Percentiles rank a stretch among this genome's conserved stretches.
Evolutionary conservation across 2,113 vertebrate genomes (phyloP).

Genomic region (Eulacestoma nigropectus): DNA sequence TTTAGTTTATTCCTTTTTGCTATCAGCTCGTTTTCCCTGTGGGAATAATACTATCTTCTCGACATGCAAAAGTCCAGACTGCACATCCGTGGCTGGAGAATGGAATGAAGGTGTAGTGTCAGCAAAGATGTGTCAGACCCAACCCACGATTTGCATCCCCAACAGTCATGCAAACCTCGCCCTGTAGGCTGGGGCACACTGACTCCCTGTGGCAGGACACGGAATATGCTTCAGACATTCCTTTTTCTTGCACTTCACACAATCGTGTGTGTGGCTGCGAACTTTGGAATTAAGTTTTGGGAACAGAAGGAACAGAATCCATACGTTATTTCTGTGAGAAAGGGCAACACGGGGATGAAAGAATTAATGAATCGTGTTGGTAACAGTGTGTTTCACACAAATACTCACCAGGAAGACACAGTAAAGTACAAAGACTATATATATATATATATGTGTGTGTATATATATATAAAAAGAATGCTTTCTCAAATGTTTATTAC

Average conservation of each 20-base stretch:
- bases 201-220: slow-evolving; percentile 43
- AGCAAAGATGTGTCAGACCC: neutral
- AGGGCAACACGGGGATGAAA: neutral
- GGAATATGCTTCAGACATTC: neutral
- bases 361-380: neutral
- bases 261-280: neutral
- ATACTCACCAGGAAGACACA: slow-evolving; percentile 8
- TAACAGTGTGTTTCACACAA: slow-evolving; percentile 4
- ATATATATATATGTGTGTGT: neutral
- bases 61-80: slow-evolving; percentile 7
- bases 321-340: neutral
- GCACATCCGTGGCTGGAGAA: neutral
- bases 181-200: neutral
- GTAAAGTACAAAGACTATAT: slow-evolving; percentile 30
- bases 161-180: neutral
- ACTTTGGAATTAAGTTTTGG: neutral
- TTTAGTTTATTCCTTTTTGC: neutral
- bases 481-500: slow-evolving; percentile 60
- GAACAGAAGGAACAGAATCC: neutral
- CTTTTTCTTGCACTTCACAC: neutral
- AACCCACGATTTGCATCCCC: neutral
- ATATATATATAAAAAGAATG: slow-evolving; percentile 47
- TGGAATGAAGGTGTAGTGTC: neutral
- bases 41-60: neutral
- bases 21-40: neutral